Percentiles rank a stretch among this genome's conserved stretches.
Conservation (phyloP, 2,797 vertebrate species). For the Adelosebastes latens region DNA sequence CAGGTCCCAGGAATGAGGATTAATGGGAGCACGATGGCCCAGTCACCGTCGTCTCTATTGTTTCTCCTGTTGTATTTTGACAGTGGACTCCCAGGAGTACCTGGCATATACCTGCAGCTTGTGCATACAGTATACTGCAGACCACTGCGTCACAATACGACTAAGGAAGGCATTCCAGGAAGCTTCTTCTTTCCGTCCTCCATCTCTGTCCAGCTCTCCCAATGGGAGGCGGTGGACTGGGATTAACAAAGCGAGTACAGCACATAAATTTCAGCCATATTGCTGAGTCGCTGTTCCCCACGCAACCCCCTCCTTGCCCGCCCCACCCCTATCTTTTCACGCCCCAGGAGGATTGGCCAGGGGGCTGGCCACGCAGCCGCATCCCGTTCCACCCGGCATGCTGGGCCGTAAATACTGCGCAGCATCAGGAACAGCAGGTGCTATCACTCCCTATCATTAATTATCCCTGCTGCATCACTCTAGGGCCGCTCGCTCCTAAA, state of each 20-base stretch:
- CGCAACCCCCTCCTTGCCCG: constrained; percentile 31
- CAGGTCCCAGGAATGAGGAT: constrained; percentile 71
- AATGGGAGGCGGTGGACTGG: constrained; percentile 56
- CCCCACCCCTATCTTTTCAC: constrained; percentile 23
- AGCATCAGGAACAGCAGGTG: constrained; percentile 79
- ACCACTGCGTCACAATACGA: constrained; percentile 46
- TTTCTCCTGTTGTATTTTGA: constrained; percentile 63
- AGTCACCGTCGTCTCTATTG: constrained; percentile 64
- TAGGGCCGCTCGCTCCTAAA: constrained; percentile 63
- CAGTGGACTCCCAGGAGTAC: constrained; percentile 58
- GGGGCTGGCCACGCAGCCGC: constrained; percentile 45
- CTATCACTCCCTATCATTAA: constrained; percentile 78
- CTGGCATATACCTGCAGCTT: constrained; percentile 29
- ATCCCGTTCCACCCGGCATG: constrained; percentile 62
- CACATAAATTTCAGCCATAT: constrained; percentile 70
- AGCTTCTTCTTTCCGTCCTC: constrained; percentile 54
- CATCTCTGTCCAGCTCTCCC: constrained; percentile 70
- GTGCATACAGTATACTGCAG: constrained; percentile 26
- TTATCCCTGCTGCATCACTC: constrained; percentile 76
- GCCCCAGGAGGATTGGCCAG: constrained; percentile 54
- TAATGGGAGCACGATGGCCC: constrained; percentile 66
- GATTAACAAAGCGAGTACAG: constrained; percentile 64
- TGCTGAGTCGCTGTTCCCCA: constrained; percentile 68
- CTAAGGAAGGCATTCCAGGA: constrained; percentile 48
- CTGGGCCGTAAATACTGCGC: constrained; percentile 74